Evolutionary conservation across 2,113 vertebrate genomes (phyloP).

Genomic region (Verasper variegatus): DNA sequence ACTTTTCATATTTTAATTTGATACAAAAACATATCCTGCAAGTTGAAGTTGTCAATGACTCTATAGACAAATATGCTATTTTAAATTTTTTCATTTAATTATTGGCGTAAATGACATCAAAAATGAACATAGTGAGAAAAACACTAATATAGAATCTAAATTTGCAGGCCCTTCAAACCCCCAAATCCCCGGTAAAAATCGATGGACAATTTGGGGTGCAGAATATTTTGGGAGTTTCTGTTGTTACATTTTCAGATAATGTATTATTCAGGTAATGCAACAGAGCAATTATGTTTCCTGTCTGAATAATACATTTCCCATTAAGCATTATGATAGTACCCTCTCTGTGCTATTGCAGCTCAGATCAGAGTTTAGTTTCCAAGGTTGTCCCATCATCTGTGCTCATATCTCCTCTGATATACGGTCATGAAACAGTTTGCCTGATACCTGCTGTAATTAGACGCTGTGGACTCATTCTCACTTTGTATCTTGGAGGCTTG

Average conservation of each 20-base stretch:
- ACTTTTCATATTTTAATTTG: too few relatives aligned
- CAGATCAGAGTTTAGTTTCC: constrained; percentile 19
- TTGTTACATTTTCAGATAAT: constrained; percentile 12
- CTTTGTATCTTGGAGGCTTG: constrained; percentile 51
- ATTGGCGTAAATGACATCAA: too few relatives aligned
- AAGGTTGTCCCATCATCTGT: not conserved
- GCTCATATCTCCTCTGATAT: not conserved
- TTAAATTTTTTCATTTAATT: too few relatives aligned
- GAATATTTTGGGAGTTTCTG: not conserved
- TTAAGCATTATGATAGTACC: constrained; percentile 19
- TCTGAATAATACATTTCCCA: constrained; percentile 65
- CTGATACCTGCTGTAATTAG: constrained; percentile 57
- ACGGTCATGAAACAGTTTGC: constrained; percentile 8
- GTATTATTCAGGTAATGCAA: constrained; percentile 42
- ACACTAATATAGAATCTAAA: too few relatives aligned
- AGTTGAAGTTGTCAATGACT: too few relatives aligned
- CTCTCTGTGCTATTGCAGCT: constrained; percentile 18
- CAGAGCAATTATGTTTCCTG: constrained; percentile 29
- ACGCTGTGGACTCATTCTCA: constrained; percentile 64
- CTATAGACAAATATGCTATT: too few relatives aligned
- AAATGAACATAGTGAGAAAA: too few relatives aligned
- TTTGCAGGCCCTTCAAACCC: too few relatives aligned
- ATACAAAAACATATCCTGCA: too few relatives aligned
- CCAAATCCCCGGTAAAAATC: too few relatives aligned
- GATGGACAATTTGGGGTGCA: too few relatives aligned